Percentiles rank a stretch among this genome's conserved stretches.
Conservation (phyloP, 2,797 vertebrate genomes). For the Hippocampus kuda region DNA sequence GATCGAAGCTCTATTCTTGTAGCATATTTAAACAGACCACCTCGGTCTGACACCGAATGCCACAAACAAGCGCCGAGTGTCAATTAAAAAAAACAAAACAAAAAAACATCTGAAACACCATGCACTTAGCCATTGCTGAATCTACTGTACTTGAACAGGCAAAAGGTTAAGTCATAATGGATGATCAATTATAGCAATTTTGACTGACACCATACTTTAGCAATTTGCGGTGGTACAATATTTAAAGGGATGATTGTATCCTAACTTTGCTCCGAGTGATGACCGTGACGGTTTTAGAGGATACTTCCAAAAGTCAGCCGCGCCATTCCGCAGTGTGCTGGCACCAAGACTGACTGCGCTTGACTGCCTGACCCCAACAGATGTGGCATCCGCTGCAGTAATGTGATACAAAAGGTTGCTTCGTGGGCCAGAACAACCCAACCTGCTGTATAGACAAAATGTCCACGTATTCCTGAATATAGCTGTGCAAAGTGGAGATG, state of each 20-base stretch:
- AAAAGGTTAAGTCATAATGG: background rate
- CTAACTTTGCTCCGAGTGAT: background rate
- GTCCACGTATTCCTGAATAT: slow-evolving; percentile 25
- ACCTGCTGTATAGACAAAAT: slow-evolving; percentile 24
- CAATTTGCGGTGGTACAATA: background rate
- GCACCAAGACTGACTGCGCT: slow-evolving; percentile 11
- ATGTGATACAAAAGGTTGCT: slow-evolving; percentile 26
- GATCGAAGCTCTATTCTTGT: background rate
- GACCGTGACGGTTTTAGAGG: background rate
- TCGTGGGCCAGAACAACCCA: slow-evolving; percentile 13
- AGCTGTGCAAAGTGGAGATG: slow-evolving; percentile 28
- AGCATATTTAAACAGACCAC: background rate
- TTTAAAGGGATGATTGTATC: background rate
- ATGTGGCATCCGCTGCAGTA: slow-evolving; percentile 26
- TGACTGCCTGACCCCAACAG: slow-evolving; percentile 9
- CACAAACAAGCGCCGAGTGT: background rate
- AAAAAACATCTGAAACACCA: background rate
- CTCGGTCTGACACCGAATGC: background rate
- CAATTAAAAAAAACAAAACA: background rate
- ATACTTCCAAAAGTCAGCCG: slow-evolving; percentile 1
- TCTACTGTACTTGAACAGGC: background rate
- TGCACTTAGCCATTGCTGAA: background rate
- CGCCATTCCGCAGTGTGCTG: slow-evolving; percentile 11
- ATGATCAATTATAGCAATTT: background rate
- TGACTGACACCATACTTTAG: background rate